A percentile compares a stretch with the other conserved stretches of the same genome.
Evolutionary conservation across 2,113 vertebrate genomes (phyloP).

Genomic region (Neolamprologus falcicula): DNA sequence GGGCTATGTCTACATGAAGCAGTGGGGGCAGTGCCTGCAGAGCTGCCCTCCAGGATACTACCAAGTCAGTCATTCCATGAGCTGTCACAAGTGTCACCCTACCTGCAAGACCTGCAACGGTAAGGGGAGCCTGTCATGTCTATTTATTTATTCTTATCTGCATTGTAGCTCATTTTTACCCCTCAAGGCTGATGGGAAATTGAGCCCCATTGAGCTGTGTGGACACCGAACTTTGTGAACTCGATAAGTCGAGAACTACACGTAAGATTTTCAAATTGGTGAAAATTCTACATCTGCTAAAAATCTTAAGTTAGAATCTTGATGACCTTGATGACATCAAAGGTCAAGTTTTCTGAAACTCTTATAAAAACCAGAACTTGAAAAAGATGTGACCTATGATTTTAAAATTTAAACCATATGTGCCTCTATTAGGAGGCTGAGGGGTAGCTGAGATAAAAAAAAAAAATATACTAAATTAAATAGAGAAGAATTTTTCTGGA

Average conservation of each 20-base stretch:
- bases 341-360: background rate
- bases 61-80: constrained; percentile 2
- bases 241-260: background rate
- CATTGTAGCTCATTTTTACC: background rate
- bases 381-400: background rate
- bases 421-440: background rate
- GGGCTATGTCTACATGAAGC: constrained; percentile 70
- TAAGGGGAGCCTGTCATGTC: constrained; percentile 30
- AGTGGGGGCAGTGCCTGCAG: constrained; percentile 63
- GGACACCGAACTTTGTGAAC: background rate
- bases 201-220: background rate
- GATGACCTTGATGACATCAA: background rate
- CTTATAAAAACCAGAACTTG: background rate
- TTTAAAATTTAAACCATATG: background rate
- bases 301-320: background rate
- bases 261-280: background rate
- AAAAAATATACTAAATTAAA: background rate
- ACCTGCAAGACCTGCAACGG: constrained; percentile 80
- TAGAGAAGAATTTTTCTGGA: background rate
- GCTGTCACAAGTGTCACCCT: constrained; percentile 81
- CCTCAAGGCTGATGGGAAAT: background rate
- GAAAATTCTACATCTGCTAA: background rate
- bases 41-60: constrained; percentile 80
- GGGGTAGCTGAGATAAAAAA: background rate
- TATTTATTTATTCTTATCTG: background rate